Percentiles rank a stretch among this genome's conserved stretches.
phyloP scores from a whole-genome alignment of 64 coral and sea anemone species.

The Hydrozoanthus tunicans region DNA sequence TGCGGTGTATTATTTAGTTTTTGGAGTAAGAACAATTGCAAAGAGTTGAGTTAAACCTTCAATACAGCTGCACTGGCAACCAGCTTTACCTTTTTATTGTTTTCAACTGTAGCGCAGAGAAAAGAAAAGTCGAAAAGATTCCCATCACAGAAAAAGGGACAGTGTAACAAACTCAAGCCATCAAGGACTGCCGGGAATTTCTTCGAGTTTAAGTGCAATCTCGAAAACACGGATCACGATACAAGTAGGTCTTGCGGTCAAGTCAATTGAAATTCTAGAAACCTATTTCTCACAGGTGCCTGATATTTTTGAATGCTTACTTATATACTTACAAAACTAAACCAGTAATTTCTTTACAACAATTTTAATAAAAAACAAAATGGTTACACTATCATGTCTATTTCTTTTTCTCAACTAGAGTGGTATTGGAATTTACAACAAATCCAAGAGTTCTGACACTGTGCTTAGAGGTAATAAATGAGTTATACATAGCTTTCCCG shows the following conservation, averaged over 20 bases:
- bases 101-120: background rate
- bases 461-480: constrained; percentile 63
- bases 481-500: no score
- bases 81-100: background rate
- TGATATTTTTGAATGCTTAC: no score
- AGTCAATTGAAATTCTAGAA: background rate
- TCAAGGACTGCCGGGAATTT: background rate
- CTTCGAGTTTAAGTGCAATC: constrained; percentile 11
- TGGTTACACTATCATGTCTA: no score
- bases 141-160: constrained; percentile 1
- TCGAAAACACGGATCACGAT: constrained; percentile 40
- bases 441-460: constrained; percentile 78
- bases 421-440: constrained; percentile 86
- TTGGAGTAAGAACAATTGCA: no score
- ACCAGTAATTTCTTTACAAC: no score
- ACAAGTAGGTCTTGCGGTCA: constrained; percentile 10
- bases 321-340: no score
- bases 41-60: no score
- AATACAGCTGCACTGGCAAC: no score
- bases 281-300: no score
- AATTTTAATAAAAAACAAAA: background rate
- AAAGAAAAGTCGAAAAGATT: background rate
- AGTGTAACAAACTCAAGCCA: background rate
- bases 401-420: constrained; percentile 54
- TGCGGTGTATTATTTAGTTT: no score